These are phyloP conservation scores for Todiramphus saurophagus DNA, from an alignment of 2,113 vertebrate genomes.

Conservation along the genomic window DNA sequence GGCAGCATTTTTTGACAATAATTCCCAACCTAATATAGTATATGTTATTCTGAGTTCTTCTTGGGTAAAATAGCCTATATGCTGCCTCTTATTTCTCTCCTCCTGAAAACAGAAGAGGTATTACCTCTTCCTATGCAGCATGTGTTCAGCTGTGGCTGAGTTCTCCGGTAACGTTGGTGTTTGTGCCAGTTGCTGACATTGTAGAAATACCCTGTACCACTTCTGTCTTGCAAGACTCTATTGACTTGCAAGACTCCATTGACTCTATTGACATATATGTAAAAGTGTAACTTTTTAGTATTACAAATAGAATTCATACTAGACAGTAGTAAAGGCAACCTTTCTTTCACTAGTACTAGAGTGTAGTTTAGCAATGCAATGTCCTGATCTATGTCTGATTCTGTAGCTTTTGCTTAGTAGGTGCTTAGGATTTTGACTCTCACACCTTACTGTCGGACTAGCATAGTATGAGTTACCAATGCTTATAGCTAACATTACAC, in stretches of 20 bases:
- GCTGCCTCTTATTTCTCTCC: neutral
- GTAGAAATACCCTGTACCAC: neutral
- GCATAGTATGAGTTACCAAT: neutral
- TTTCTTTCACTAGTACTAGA: neutral
- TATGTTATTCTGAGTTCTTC: neutral
- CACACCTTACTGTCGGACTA: neutral
- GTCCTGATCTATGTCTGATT: neutral
- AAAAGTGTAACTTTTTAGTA: neutral
- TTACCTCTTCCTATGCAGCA: neutral
- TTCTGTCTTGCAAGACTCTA: neutral
- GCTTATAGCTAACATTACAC: neutral
- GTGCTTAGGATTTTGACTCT: neutral
- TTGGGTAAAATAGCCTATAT: neutral
- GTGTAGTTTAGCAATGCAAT: neutral
- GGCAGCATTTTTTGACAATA: neutral
- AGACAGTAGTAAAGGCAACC: neutral
- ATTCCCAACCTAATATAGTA: neutral
- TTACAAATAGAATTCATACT: neutral
- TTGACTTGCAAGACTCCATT: neutral
- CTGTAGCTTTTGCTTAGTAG: neutral
- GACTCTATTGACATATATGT: too few relatives aligned
- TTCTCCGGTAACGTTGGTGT: neutral
- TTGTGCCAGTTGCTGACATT: neutral
- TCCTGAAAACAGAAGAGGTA: neutral
- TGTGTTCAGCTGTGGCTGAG: neutral